Conservation (phyloP, 2,797 vertebrate species). For the Brachymystax lenok region DNA sequence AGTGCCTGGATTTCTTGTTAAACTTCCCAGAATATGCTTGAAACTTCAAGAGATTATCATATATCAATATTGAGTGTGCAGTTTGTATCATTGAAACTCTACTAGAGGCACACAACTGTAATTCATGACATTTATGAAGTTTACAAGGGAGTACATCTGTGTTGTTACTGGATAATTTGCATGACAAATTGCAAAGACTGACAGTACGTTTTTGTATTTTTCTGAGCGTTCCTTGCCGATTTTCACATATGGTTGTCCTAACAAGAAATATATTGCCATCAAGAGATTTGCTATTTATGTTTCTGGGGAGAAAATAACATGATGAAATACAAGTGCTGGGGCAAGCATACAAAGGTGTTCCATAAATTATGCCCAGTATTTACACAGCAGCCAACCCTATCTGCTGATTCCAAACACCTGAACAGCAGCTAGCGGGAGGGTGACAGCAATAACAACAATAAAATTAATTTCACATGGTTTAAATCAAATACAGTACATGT, state of each 20-base stretch:
- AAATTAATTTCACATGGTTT: neutral
- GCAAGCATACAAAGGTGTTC: conserved; percentile 8
- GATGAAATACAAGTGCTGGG: conserved; percentile 28
- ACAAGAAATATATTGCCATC: conserved; percentile 35
- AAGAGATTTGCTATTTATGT: conserved; percentile 40
- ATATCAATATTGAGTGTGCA: neutral
- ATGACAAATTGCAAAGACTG: neutral
- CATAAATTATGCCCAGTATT: conserved; percentile 36
- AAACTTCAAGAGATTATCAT: neutral
- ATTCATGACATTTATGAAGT: neutral
- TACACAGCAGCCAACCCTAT: conserved; percentile 23
- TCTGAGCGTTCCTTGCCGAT: conserved; percentile 23
- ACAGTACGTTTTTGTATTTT: neutral
- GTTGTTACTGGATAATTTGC: conserved; percentile 1
- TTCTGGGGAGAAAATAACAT: conserved; percentile 20
- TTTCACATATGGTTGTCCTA: conserved; percentile 23
- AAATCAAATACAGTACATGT: neutral
- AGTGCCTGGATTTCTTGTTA: neutral
- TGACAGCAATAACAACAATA: conserved; percentile 2
- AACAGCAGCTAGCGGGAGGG: conserved; percentile 5
- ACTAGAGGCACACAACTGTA: neutral
- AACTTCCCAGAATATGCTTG: neutral
- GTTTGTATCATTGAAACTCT: neutral
- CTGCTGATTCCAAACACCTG: neutral
- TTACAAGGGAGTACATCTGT: neutral